These are phyloP conservation scores for Molorchus minor DNA, from an alignment of 2,888 invertebrate species.

Conservation along the genomic window DNA sequence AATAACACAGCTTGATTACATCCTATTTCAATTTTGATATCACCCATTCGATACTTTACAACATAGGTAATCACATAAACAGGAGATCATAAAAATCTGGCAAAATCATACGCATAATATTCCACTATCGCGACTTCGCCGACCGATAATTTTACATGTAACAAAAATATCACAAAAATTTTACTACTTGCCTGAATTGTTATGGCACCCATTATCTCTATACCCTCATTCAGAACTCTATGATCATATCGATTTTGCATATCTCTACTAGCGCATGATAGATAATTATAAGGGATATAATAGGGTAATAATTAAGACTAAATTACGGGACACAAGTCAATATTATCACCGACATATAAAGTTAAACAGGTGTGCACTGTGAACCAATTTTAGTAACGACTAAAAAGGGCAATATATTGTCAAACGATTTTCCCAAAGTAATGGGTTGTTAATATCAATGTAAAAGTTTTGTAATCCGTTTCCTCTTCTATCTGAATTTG, in stretches of 20 bases:
- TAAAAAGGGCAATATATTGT: not conserved
- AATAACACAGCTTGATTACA: no score
- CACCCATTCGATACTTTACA: no score
- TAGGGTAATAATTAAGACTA: slow-evolving; percentile 26
- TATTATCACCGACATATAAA: slow-evolving; percentile 15
- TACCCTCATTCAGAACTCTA: slow-evolving; percentile 23
- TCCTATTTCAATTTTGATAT: no score
- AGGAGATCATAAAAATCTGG: no score
- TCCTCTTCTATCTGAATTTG: slow-evolving; percentile 23
- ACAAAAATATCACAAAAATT: slow-evolving; percentile 22
- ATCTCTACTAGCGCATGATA: slow-evolving; percentile 21
- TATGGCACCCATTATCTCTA: slow-evolving; percentile 21
- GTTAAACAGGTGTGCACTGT: not conserved
- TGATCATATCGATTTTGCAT: slow-evolving; percentile 25
- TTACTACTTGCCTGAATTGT: slow-evolving; percentile 18
- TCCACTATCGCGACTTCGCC: no score
- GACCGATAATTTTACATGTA: slow-evolving; percentile 15
- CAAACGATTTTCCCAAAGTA: slow-evolving; percentile 7
- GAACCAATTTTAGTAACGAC: not conserved
- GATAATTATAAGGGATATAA: slow-evolving; percentile 29
- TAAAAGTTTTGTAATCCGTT: slow-evolving; percentile 27
- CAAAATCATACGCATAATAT: no score
- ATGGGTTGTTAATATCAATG: slow-evolving; percentile 20
- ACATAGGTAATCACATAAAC: no score
- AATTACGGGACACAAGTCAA: slow-evolving; percentile 23